Evolutionary conservation across 2,888 invertebrate species (phyloP).

Genomic region (Cantharis rustica): DNA sequence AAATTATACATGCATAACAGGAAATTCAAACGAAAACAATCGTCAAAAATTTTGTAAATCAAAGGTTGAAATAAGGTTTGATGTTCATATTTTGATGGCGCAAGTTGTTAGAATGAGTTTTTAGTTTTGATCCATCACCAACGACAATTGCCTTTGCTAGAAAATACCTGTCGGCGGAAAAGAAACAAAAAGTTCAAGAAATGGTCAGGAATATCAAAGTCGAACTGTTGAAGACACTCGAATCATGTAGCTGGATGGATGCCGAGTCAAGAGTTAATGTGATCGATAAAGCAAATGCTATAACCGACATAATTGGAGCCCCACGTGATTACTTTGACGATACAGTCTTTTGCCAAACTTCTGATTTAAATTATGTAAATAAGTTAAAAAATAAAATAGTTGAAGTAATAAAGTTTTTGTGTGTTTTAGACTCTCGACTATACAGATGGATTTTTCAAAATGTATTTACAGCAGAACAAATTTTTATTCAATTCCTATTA

Average conservation of each 20-base stretch:
- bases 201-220: conserved; percentile 35
- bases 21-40: not conserved
- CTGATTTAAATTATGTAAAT: not conserved
- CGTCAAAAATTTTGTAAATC: not conserved
- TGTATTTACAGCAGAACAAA: not conserved
- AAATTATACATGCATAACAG: conserved; percentile 7
- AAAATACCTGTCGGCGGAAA: conserved; percentile 20
- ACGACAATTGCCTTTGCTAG: conserved; percentile 9
- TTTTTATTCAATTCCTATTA: not conserved
- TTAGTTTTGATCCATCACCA: conserved; percentile 2
- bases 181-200: conserved; percentile 24
- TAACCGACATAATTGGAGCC: conserved; percentile 37
- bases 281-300: conserved; percentile 32
- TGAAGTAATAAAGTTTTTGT: not conserved
- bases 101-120: not conserved
- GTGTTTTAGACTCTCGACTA: not conserved
- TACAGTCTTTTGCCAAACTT: conserved; percentile 24
- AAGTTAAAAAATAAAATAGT: not conserved
- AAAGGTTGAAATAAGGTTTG: not conserved
- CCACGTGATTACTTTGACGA: conserved; percentile 39
- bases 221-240: conserved; percentile 32
- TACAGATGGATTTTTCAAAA: not conserved
- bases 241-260: conserved; percentile 36
- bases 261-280: conserved; percentile 33
- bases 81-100: not conserved